Percentiles rank a stretch among this genome's conserved stretches.
Evolutionary conservation across 2,888 invertebrate genomes (phyloP).

Genomic region (Thereva nobilitata): DNA sequence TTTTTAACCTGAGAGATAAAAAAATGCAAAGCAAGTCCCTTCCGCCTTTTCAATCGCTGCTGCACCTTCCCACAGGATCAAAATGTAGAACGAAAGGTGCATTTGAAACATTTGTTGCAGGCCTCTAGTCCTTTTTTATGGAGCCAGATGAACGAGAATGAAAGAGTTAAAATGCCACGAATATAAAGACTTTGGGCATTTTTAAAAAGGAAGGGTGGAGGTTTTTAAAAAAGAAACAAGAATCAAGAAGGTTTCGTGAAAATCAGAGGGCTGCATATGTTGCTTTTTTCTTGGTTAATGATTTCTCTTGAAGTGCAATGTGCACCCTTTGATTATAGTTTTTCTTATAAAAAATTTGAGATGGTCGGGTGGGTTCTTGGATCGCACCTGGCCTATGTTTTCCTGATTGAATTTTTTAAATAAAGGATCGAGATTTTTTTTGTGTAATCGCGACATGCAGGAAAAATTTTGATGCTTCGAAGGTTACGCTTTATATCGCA

Average conservation of each 20-base stretch:
- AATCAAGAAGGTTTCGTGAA: not conserved
- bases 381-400: too few relatives aligned
- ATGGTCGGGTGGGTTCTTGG: not conserved
- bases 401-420: too few relatives aligned
- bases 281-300: conserved; percentile 2
- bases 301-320: not conserved
- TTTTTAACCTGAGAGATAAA: not conserved
- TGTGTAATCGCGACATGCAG: too few relatives aligned
- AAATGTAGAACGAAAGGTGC: conserved; percentile 4
- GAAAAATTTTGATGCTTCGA: too few relatives aligned
- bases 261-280: conserved; percentile 10
- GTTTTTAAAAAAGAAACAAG: not conserved
- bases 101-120: conserved; percentile 7
- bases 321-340: not conserved
- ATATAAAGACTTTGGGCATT: not conserved
- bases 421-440: too few relatives aligned
- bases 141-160: not conserved
- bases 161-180: not conserved
- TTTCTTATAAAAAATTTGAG: not conserved
- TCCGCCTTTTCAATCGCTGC: conserved; percentile 3
- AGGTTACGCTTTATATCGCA: too few relatives aligned
- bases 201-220: conserved; percentile 8
- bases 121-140: conserved; percentile 9
- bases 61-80: not conserved
- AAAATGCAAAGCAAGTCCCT: conserved; percentile 8